Evolutionary conservation across 1,140 invertebrate species (phyloP), one percentile per base, ranked within the genome.

Genomic region (Bombus terrestris): DNA sequence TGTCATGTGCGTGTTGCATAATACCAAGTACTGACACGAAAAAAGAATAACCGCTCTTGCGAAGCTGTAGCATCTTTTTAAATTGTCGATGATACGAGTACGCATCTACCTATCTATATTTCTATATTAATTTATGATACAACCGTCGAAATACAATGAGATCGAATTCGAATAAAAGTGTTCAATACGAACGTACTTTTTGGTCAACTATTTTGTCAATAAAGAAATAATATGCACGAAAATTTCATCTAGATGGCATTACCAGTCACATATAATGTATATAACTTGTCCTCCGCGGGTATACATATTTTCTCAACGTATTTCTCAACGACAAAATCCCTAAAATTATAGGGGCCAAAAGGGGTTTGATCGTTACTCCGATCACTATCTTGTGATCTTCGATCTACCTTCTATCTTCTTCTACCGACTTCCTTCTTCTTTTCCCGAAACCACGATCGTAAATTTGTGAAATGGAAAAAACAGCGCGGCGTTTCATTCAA

Each of bases 51-150:
- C 4, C 13, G n/a, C n/a, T 66, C 13, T 32, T 32, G 47, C n/a
- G 4, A 66, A 18, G 47, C 18, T 53, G 18, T 66, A 62, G 32
- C 32, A 37, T 37, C 35, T 68, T 68, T 68, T 68, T 37, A 37
- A 68, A 35, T 68, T 25, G 64, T 32, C n/a, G 12, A 66, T 66
- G 4, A 68, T 35, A 68, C 32, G 32, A 37, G n/a, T 32, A 66
- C n/a, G 64, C 32, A 37, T 68, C 66, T 68, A 68, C 35, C 66
- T 68, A 68, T 37, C 66, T 68, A 68, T 66, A 18, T 66, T 66
- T 66, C n/a, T 66, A 66, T 32, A 32, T 32, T 66, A 15, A 62
- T n/a, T 35, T 32, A 66, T 22, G 64, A 66, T 66, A 66, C n/a
- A 35, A 66, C 15, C 13, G 32, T n/a, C 59, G 32, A 32, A 15